Evolutionary conservation across 30 jellyfish, hydroid and myxozoan genomes (phyloP).

Genomic region (Mastigias papua): DNA sequence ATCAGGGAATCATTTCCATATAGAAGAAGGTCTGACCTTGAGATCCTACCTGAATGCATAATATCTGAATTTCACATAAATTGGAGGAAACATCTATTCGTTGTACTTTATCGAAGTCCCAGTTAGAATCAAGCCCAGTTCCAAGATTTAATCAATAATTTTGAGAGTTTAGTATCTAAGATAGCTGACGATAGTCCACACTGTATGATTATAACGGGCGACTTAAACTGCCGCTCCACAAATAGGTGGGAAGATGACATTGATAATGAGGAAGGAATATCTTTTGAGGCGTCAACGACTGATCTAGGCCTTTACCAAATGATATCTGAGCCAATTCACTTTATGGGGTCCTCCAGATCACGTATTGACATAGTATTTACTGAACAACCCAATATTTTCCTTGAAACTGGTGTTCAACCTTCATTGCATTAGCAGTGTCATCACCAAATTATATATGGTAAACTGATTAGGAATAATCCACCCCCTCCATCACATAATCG

Average conservation of each 20-base stretch:
- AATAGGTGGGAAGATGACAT: not conserved
- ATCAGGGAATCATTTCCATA: slow-evolving; percentile 1
- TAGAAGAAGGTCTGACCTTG: not conserved
- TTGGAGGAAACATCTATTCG: not conserved
- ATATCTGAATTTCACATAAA: slow-evolving; percentile 6
- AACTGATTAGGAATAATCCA: too few species aligned
- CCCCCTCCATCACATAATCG: too few species aligned
- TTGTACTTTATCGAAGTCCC: not conserved
- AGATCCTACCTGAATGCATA: slow-evolving; percentile 1
- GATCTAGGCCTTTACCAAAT: too few species aligned
- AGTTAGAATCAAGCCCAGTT: not conserved
- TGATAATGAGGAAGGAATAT: not conserved
- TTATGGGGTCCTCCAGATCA: too few species aligned
- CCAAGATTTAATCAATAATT: not conserved
- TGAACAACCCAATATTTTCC: too few species aligned
- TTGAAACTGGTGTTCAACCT: too few species aligned
- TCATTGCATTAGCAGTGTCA: too few species aligned
- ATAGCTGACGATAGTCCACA: slow-evolving; percentile 9
- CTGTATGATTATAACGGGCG: not conserved
- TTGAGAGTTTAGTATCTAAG: not conserved
- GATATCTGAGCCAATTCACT: too few species aligned
- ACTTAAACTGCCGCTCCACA: not conserved
- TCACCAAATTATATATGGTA: too few species aligned
- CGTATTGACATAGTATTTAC: too few species aligned
- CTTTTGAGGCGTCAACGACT: too few species aligned